Evolutionary conservation across 2,113 vertebrate genomes (phyloP).

Genomic region (Melanocharis versteri): DNA sequence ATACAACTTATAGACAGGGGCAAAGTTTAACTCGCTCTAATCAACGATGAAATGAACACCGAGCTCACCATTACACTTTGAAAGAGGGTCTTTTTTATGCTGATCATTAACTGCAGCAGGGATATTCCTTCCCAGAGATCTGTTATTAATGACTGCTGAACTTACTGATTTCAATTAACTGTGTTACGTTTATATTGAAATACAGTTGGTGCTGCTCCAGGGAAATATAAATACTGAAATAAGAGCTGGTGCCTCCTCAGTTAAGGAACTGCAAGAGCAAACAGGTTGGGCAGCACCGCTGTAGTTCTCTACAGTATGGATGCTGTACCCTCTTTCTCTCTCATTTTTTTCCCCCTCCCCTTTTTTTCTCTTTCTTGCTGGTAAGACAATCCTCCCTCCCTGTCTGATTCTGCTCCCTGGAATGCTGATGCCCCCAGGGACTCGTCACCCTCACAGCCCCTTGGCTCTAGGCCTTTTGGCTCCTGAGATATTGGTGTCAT

Average conservation of each 20-base stretch:
- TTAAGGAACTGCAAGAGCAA: background rate
- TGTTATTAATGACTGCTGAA: conserved; percentile 73
- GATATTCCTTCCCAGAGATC: conserved; percentile 58
- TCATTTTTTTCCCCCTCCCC: background rate
- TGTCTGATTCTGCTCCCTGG: background rate
- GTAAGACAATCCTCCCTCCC: background rate
- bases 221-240: conserved; percentile 68
- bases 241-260: conserved; percentile 17
- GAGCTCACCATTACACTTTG: conserved; percentile 24
- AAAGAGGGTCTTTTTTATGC: conserved; percentile 40
- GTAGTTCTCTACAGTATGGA: background rate
- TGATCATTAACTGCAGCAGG: conserved; percentile 47
- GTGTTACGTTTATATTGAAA: conserved; percentile 55
- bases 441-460: background rate
- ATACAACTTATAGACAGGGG: conserved; percentile 58
- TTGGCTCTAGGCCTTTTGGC: background rate
- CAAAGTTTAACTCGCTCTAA: conserved; percentile 75
- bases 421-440: background rate
- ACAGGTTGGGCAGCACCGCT: background rate
- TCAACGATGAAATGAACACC: conserved; percentile 69
- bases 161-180: conserved; percentile 76
- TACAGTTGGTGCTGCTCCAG: conserved; percentile 46
- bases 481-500: background rate
- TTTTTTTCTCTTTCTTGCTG: background rate
- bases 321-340: background rate